phyloP scores from a whole-genome alignment of 2,113 vertebrate genomes.

The Tenebrosternarchus preto region DNA sequence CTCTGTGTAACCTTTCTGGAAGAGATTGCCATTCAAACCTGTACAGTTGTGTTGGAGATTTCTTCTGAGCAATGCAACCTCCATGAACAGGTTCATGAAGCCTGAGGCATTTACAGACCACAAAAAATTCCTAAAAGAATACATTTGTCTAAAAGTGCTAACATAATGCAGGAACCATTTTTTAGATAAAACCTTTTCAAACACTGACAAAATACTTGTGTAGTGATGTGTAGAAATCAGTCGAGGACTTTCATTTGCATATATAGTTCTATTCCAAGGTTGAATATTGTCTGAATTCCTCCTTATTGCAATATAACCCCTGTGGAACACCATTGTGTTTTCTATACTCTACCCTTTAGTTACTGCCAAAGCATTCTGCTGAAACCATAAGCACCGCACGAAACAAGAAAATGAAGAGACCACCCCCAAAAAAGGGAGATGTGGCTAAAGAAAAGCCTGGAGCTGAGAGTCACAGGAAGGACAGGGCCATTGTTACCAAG shows the following conservation, averaged over 20 bases:
- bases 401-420: constrained; percentile 81
- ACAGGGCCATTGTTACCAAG: constrained; percentile 85
- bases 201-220: no score
- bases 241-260: no score
- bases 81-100: constrained; percentile 79
- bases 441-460: constrained; percentile 85
- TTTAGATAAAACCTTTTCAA: no score
- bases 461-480: constrained; percentile 85
- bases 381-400: constrained; percentile 86
- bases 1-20: constrained; percentile 87
- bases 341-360: constrained; percentile 62
- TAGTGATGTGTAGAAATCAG: no score
- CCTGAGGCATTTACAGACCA: background rate
- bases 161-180: no score
- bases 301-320: background rate
- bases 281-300: no score
- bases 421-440: constrained; percentile 78
- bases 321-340: no score
- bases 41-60: constrained; percentile 79
- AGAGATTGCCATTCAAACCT: constrained; percentile 82
- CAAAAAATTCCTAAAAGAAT: no score
- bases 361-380: constrained; percentile 87
- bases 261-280: no score
- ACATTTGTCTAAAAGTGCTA: no score
- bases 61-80: constrained; percentile 89